Evolutionary conservation across 2,797 vertebrate species (phyloP).

Genomic region (Epinephelus coioides): DNA sequence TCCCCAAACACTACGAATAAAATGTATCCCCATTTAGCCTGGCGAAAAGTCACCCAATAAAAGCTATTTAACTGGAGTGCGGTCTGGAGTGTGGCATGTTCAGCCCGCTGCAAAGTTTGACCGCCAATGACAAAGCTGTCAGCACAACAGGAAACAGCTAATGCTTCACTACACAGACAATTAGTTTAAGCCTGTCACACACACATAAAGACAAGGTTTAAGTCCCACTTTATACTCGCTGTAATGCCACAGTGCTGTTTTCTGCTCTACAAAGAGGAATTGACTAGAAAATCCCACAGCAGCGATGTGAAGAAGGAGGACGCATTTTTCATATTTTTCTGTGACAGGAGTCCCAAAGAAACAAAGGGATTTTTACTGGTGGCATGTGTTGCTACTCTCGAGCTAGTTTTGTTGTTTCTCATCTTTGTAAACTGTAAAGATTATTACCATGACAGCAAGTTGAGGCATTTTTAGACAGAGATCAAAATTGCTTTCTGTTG

Average conservation of each 20-base stretch:
- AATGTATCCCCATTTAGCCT: conserved; percentile 91
- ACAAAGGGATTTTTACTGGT: background rate
- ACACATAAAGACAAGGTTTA: conserved; percentile 41
- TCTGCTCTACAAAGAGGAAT: conserved; percentile 7
- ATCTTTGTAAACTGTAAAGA: conserved; percentile 4
- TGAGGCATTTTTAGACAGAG: background rate
- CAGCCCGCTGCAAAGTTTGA: conserved; percentile 69
- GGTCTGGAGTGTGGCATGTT: conserved; percentile 68
- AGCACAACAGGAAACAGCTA: conserved; percentile 69
- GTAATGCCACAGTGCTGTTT: conserved; percentile 13
- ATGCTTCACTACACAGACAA: conserved; percentile 59
- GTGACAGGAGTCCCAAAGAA: background rate
- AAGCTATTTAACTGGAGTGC: conserved; percentile 77
- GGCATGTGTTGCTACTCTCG: background rate
- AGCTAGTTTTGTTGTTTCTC: conserved; percentile 7
- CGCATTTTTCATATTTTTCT: conserved; percentile 6
- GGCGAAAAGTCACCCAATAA: conserved; percentile 86
- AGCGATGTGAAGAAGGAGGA: background rate
- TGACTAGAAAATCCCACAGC: conserved; percentile 15
- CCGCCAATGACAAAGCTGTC: conserved; percentile 72
- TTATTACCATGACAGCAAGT: background rate
- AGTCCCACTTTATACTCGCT: conserved; percentile 38
- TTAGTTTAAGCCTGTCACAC: conserved; percentile 53
- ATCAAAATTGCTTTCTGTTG: background rate
- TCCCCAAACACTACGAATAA: conserved; percentile 92